A percentile compares a stretch with the other conserved stretches of the same genome.
Conservation (phyloP, 2,113 vertebrate species). For the Tichodroma muraria region DNA sequence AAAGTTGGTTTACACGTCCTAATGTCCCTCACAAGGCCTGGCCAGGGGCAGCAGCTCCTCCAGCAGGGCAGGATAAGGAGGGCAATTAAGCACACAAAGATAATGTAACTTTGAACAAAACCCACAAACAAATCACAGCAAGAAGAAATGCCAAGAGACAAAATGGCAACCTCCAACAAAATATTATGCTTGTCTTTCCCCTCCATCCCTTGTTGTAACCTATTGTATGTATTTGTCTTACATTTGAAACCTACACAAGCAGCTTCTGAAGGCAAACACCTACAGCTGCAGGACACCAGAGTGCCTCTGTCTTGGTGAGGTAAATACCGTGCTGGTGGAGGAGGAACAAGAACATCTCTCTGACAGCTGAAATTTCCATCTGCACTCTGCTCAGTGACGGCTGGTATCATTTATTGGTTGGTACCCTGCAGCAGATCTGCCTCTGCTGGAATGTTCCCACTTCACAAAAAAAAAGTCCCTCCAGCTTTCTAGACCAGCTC, state of each 20-base stretch:
- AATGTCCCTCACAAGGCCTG: neutral
- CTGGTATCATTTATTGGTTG: neutral
- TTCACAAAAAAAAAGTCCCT: neutral
- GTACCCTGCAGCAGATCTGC: neutral
- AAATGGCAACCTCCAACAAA: neutral
- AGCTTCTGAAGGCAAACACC: neutral
- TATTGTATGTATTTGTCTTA: neutral
- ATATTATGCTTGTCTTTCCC: neutral
- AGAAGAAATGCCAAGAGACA: neutral
- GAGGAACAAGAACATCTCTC: neutral
- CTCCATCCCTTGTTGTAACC: neutral
- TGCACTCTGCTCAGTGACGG: neutral
- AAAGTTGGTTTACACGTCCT: neutral
- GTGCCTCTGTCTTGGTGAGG: neutral
- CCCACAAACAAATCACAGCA: neutral
- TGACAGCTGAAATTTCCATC: neutral
- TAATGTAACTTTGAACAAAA: neutral
- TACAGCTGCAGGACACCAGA: neutral
- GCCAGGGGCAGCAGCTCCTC: neutral
- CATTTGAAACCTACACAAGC: neutral
- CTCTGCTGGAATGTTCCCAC: neutral
- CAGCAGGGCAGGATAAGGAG: neutral
- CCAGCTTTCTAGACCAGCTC: neutral
- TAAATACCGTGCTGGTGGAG: neutral
- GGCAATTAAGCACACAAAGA: neutral